phyloP scores from a whole-genome alignment of 1,140 invertebrate species.

The Cataglyphis hispanica region DNA sequence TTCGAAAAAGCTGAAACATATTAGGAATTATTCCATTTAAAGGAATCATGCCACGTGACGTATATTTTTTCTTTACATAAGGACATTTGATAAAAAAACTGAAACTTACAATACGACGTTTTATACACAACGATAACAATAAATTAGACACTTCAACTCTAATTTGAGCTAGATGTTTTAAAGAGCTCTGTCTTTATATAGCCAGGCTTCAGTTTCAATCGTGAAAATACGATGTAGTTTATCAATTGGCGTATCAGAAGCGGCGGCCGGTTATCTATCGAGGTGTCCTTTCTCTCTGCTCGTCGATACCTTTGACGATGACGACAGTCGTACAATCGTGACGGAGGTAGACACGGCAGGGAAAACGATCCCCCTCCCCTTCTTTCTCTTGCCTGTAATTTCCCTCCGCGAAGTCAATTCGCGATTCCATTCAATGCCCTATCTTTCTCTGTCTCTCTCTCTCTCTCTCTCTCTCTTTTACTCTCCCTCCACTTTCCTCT shows the following conservation, averaged over 20 bases:
- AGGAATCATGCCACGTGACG: neutral
- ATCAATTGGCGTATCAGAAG: constrained; percentile 26
- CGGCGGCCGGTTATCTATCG: constrained; percentile 27
- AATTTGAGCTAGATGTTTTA: neutral
- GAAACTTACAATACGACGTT: neutral
- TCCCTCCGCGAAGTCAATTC: constrained; percentile 71
- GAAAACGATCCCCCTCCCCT: neutral
- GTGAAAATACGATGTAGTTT: neutral
- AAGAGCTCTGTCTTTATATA: neutral
- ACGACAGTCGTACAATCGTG: constrained; percentile 77
- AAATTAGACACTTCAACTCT: neutral
- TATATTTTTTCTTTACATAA: too few relatives aligned
- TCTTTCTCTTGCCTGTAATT: constrained; percentile 10
- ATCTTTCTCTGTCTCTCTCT: neutral
- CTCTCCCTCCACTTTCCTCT: constrained; percentile 18
- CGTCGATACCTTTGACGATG: constrained; percentile 40
- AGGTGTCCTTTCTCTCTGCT: neutral
- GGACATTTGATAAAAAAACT: too few relatives aligned
- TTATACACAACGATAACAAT: neutral
- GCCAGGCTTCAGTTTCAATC: neutral
- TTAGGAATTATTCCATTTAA: too few relatives aligned
- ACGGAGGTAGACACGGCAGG: constrained; percentile 46
- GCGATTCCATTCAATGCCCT: constrained; percentile 70
- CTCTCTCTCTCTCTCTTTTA: neutral
- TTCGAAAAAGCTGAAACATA: neutral